Percentiles rank a stretch among this genome's conserved stretches.
Evolutionary conservation across 1,140 invertebrate genomes (phyloP).

Genomic region (Ditylenchus dipsaci): DNA sequence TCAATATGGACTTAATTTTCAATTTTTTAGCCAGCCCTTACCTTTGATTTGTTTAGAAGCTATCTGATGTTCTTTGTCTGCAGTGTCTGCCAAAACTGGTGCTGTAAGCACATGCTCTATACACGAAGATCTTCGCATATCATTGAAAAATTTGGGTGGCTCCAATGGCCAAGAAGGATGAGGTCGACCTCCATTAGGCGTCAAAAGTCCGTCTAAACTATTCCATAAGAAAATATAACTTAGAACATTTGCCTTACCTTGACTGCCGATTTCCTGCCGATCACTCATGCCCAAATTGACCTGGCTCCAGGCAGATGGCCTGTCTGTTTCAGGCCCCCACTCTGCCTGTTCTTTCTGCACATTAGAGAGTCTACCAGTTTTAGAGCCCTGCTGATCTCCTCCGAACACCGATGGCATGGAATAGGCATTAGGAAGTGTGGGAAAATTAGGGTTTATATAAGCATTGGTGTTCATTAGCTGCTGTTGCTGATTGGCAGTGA

Average conservation of each 20-base stretch:
- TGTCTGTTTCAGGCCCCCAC: not conserved
- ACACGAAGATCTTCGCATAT: not conserved
- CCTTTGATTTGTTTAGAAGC: too few species aligned
- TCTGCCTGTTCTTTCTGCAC: not conserved
- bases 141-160: not conserved
- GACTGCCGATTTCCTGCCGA: not conserved
- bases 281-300: not conserved
- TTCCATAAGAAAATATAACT: not conserved
- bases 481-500: not conserved
- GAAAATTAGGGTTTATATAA: not conserved
- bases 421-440: not conserved
- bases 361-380: not conserved
- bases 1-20: too few species aligned
- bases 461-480: not conserved
- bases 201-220: not conserved
- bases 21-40: too few species aligned
- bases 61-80: too few species aligned
- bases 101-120: too few species aligned
- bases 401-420: not conserved
- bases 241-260: not conserved
- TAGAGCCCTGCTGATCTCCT: not conserved
- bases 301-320: not conserved
- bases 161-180: slow-evolving; percentile 20
- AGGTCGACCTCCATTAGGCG: not conserved
- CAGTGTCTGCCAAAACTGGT: too few species aligned